These are phyloP conservation scores for Eristalis pertinax DNA, from an alignment of 2,888 invertebrate species.

Conservation along the genomic window DNA sequence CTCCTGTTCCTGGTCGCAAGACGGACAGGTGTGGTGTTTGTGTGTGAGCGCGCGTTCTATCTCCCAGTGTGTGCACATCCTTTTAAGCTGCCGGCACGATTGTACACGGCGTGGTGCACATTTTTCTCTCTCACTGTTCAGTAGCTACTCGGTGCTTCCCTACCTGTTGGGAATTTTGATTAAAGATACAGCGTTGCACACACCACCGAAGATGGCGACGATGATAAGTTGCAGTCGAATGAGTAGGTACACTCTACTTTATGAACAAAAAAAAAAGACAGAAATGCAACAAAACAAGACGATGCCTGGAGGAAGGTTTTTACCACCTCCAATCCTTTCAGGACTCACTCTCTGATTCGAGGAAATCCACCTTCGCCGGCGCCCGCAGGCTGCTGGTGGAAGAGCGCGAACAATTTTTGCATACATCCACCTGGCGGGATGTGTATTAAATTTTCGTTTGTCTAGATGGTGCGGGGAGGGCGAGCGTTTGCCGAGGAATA, in stretches of 20 bases:
- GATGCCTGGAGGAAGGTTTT: not conserved
- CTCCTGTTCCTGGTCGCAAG: constrained; percentile 11
- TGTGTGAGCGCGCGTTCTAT: constrained; percentile 48
- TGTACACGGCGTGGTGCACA: constrained; percentile 56
- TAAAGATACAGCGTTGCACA: constrained; percentile 77
- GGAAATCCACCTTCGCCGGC: not conserved
- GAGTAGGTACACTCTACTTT: constrained; percentile 40
- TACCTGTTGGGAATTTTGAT: constrained; percentile 81
- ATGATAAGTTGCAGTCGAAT: constrained; percentile 69
- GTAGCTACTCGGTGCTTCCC: constrained; percentile 68
- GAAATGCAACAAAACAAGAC: constrained; percentile 24
- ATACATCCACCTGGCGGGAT: constrained; percentile 65
- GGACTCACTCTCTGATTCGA: constrained; percentile 3
- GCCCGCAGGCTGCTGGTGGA: not conserved
- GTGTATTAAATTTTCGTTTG: constrained; percentile 62
- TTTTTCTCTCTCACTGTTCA: constrained; percentile 70
- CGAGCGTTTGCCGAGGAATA: not conserved
- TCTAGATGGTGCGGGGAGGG: constrained; percentile 3
- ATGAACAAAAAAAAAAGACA: too few relatives aligned
- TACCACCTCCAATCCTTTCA: constrained; percentile 35
- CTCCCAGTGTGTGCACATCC: constrained; percentile 16
- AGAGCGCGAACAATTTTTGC: constrained; percentile 40
- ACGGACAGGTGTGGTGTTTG: constrained; percentile 2
- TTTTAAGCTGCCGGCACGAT: not conserved
- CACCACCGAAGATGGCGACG: constrained; percentile 51